Percentiles rank a stretch among this genome's conserved stretches.
phyloP scores from a whole-genome alignment of 2,113 vertebrate species.

The Zapornia atra region DNA sequence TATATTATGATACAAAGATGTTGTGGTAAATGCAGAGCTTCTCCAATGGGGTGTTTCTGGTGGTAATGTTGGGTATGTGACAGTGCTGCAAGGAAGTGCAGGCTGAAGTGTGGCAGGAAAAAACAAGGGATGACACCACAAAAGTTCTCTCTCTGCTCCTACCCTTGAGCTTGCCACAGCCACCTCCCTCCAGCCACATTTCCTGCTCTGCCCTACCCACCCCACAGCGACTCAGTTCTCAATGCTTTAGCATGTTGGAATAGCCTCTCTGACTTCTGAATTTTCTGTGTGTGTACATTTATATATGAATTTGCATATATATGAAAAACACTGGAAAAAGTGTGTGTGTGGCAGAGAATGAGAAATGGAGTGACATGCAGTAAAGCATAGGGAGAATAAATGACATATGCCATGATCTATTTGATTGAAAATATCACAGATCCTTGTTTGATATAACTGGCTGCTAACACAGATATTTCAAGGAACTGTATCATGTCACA shows the following conservation, averaged over 20 bases:
- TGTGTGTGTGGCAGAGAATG: not conserved
- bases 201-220: not conserved
- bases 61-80: not conserved
- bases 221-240: not conserved
- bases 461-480: not conserved
- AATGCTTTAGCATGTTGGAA: not conserved
- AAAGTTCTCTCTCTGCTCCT: not conserved
- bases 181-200: not conserved
- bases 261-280: not conserved
- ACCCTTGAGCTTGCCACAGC: not conserved
- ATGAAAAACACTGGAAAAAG: not conserved
- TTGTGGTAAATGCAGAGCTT: not conserved
- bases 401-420: not conserved
- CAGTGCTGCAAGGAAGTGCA: not conserved
- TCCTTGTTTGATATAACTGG: not conserved
- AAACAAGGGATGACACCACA: not conserved
- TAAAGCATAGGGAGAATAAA: not conserved
- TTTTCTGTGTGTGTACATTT: not conserved
- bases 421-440: not conserved
- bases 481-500: not conserved
- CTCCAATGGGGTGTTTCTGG: fast-evolving
- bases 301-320: no score
- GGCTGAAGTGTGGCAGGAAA: not conserved
- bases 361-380: not conserved
- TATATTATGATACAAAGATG: not conserved